A percentile compares a stretch with the other conserved stretches of the same genome.
Evolutionary conservation across 2,113 vertebrate species (phyloP).

Genomic region (Tenebrosternarchus preto): DNA sequence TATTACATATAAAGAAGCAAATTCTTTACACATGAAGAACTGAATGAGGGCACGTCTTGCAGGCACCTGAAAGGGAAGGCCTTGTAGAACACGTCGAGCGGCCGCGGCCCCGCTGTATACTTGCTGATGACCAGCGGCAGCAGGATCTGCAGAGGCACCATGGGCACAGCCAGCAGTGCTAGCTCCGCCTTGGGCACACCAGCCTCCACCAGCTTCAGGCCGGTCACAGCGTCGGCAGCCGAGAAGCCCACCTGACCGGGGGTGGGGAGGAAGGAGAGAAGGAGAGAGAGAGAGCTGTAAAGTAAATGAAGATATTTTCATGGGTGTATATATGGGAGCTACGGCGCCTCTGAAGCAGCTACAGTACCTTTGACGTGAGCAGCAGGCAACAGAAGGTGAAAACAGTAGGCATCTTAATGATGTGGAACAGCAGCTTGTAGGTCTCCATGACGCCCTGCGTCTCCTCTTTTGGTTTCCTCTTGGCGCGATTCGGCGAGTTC

Average conservation of each 20-base stretch:
- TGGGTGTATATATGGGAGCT: no score
- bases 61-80: conserved; percentile 92
- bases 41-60: no score
- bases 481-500: conserved; percentile 62
- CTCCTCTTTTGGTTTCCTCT: conserved; percentile 77
- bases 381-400: conserved; percentile 89
- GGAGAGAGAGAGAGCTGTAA: conserved; percentile 4
- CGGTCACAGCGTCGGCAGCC: conserved; percentile 94
- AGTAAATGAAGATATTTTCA: no score
- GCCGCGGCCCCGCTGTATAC: conserved; percentile 93
- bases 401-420: conserved; percentile 93
- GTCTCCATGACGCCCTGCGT: conserved; percentile 91
- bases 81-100: conserved; percentile 92
- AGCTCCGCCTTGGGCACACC: conserved; percentile 96
- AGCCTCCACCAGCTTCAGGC: conserved; percentile 93
- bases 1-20: no score
- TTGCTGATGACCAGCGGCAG: conserved; percentile 93
- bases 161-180: conserved; percentile 92
- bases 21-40: no score
- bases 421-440: conserved; percentile 86
- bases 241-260: conserved; percentile 89
- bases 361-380: conserved; percentile 88
- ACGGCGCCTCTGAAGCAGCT: no score
- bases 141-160: conserved; percentile 96
- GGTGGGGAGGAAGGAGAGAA: conserved; percentile 18